Evolutionary conservation across 2,113 vertebrate genomes (phyloP), one percentile per base, ranked within the genome.

Genomic region (Oenanthe oenanthe): DNA sequence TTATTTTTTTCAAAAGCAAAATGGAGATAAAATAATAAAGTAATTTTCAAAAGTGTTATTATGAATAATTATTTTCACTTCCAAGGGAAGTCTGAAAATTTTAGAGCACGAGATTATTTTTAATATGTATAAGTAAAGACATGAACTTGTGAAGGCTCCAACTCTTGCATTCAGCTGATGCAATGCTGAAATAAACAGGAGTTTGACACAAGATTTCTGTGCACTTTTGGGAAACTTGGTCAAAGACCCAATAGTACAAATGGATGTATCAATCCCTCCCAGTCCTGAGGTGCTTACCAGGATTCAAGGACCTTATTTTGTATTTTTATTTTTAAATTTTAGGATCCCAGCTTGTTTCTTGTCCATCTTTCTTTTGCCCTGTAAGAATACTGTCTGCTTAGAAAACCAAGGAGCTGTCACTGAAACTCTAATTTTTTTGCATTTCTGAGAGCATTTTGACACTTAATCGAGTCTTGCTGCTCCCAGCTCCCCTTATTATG

Each of bases 401-500:
- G 45, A 58, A 82, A 94, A 85, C 7, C 50, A 58, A 68, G 61
- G 42, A 58, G 29, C 32, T 25, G 22, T n/a, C 36, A 92, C 16
- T 54, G 80, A 50, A 89, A 78, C 40, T 42, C 56, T 22, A 1
- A 18, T 17, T 63, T 85, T 53, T 71, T 50, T 83, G 2, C 73
- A 28, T 57, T 94, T 90, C 89, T 34, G 40, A 79, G 65, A 73
- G 53, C 63, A n/a, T 81, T 95, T 79, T 93, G 78, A 92, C 78
- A 70, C 62, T 95, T 93, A 74, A 89, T 89, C 65, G 74, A 85
- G 36, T 13, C 61, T 82, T 70, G 40, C 43, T 86, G 43, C 61
- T 94, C 53, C 36, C 48, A 67, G 63, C 15, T 96, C 22, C 82
- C 51, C 85, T 96, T 93, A 74, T 94, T 94, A 90, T 90, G 89